Evolutionary conservation across 2,888 invertebrate species (phyloP).

Genomic region (Calameuta filiformis): DNA sequence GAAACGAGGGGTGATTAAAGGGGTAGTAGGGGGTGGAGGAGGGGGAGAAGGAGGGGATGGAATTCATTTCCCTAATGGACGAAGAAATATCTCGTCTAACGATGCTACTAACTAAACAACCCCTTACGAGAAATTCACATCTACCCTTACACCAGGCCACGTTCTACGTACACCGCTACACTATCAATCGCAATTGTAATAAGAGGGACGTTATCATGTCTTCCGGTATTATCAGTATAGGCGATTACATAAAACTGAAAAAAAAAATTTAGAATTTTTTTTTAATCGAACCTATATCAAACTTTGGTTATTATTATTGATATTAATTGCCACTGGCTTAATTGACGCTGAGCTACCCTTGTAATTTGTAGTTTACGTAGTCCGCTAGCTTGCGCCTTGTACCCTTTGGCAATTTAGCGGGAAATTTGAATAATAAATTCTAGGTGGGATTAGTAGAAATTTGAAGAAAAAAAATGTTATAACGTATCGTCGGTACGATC

Average conservation of each 20-base stretch:
- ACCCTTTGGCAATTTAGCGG: no score
- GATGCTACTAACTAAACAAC: conserved; percentile 51
- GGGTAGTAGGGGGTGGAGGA: conserved; percentile 13
- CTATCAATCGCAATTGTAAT: background rate
- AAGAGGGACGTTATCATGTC: background rate
- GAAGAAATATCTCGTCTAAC: conserved; percentile 52
- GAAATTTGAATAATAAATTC: no score
- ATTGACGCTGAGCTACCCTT: no score
- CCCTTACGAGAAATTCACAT: background rate
- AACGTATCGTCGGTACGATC: no score
- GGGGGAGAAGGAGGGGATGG: conserved; percentile 15
- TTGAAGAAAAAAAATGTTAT: no score
- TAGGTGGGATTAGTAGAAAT: no score
- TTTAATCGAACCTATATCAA: background rate
- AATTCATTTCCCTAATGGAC: conserved; percentile 62
- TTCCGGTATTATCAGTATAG: background rate
- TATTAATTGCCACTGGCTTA: no score
- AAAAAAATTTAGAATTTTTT: background rate
- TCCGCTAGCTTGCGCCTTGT: no score
- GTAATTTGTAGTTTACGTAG: no score
- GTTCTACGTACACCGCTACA: background rate
- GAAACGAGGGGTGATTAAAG: conserved; percentile 14
- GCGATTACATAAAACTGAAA: background rate
- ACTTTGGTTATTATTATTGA: no score
- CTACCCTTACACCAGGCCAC: background rate